Conservation (phyloP, 2,888 invertebrate genomes). For the Agrenia bidenticulata region DNA sequence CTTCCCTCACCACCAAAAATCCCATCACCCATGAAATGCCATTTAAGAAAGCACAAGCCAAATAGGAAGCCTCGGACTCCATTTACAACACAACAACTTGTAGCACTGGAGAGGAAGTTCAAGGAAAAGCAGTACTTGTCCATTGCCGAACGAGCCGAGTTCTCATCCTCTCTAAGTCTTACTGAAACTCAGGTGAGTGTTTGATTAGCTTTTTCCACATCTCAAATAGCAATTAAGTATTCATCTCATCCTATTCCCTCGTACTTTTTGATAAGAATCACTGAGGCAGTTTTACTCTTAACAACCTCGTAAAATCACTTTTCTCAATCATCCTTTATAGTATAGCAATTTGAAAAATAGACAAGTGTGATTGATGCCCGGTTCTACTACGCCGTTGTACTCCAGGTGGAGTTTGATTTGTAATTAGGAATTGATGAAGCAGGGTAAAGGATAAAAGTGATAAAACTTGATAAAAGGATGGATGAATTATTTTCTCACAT, state of each 20-base stretch:
- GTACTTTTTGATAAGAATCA: too few species aligned
- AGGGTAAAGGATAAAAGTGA: background rate
- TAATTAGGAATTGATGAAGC: background rate
- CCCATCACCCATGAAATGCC: slow-evolving; percentile 51
- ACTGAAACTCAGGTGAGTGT: slow-evolving; percentile 63
- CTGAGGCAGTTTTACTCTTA: too few species aligned
- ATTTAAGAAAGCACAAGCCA: slow-evolving; percentile 64
- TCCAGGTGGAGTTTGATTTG: background rate
- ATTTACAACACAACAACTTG: slow-evolving; percentile 64
- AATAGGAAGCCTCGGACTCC: slow-evolving; percentile 67
- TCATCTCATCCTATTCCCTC: background rate
- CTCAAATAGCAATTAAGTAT: background rate
- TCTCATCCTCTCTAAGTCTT: slow-evolving; percentile 62
- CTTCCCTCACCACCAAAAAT: slow-evolving; percentile 48
- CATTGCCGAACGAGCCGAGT: slow-evolving; percentile 66
- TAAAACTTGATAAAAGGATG: too few species aligned
- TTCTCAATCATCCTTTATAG: too few species aligned
- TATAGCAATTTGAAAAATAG: too few species aligned
- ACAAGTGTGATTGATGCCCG: too few species aligned
- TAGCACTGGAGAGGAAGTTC: slow-evolving; percentile 64
- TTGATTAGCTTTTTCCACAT: too few species aligned
- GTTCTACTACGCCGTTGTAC: too few species aligned
- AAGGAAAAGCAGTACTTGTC: slow-evolving; percentile 64
- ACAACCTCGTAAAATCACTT: too few species aligned
- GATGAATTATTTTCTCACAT: too few species aligned